Percentiles rank a stretch among this genome's conserved stretches.
Conservation (phyloP, 1,140 invertebrate genomes). For the Bilobella aurantiaca region DNA sequence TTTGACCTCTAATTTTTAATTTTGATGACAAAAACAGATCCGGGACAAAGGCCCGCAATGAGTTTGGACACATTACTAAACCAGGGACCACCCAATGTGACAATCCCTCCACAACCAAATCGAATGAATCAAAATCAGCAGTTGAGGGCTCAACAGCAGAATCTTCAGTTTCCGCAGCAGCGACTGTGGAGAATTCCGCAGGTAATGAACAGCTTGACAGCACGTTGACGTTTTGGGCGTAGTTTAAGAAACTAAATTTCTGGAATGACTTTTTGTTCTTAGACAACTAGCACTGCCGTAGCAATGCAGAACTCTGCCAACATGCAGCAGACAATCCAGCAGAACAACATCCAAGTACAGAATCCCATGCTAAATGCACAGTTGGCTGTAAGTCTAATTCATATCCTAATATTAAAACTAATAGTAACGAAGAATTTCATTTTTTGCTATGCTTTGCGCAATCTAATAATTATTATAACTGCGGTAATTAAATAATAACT, state of each 20-base stretch:
- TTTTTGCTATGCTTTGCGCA: too few species aligned
- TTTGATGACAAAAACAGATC: too few species aligned
- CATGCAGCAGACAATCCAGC: conserved; percentile 7
- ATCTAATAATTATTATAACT: too few species aligned
- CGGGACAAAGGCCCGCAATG: background rate
- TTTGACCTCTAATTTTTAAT: too few species aligned
- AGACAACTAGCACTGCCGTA: background rate
- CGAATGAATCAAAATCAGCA: conserved; percentile 17
- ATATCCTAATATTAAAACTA: background rate
- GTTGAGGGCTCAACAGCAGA: conserved; percentile 10
- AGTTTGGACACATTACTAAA: conserved; percentile 10
- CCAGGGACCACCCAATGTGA: conserved; percentile 26
- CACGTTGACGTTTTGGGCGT: too few species aligned
- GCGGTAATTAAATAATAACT: too few species aligned
- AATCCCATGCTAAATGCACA: conserved; percentile 71
- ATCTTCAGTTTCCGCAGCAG: conserved; percentile 13
- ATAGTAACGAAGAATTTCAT: too few species aligned
- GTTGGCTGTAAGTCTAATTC: conserved; percentile 44
- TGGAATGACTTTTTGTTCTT: too few species aligned
- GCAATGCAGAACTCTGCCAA: background rate
- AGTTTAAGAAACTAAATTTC: background rate
- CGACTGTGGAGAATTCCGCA: conserved; percentile 30
- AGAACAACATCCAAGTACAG: conserved; percentile 27
- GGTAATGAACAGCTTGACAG: too few species aligned
- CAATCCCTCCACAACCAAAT: conserved; percentile 12